Evolutionary conservation across 2,797 vertebrate species (phyloP).

Genomic region (Sebastolobus alascanus): DNA sequence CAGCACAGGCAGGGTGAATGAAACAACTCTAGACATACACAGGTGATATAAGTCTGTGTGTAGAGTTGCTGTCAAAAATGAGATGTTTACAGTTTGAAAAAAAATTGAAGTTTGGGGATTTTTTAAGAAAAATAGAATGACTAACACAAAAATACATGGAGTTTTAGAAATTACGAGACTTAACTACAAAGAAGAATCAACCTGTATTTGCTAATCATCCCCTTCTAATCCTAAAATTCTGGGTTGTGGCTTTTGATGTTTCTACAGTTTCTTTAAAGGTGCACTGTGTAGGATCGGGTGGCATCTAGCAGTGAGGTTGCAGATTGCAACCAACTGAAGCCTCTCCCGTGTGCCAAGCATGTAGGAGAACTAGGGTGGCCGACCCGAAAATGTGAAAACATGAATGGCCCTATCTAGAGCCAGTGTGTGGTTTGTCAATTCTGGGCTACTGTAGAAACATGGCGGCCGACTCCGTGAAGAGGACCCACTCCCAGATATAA

Average conservation of each 20-base stretch:
- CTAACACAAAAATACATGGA: background rate
- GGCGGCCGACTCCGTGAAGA: no score
- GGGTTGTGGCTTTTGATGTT: background rate
- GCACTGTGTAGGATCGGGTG: no score
- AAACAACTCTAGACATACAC: conserved; percentile 31
- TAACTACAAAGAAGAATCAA: background rate
- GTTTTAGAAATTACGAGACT: background rate
- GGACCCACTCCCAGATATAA: no score
- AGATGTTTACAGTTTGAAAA: conserved; percentile 1
- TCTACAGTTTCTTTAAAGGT: background rate
- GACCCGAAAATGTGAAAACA: no score
- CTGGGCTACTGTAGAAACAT: no score
- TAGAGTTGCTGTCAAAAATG: conserved; percentile 17
- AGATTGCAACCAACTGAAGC: no score
- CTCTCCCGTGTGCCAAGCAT: no score
- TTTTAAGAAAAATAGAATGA: background rate
- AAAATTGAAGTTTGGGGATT: no score
- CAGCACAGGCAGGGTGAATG: conserved; percentile 22
- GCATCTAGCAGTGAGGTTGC: no score
- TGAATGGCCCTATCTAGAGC: no score
- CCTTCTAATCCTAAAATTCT: background rate
- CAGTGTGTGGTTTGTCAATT: no score
- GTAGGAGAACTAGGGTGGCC: no score
- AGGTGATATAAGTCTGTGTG: conserved; percentile 12
- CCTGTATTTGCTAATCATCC: background rate